Base-by-base conservation (phyloP, 2,888 invertebrate species). In the Ctena decussata region DNA sequence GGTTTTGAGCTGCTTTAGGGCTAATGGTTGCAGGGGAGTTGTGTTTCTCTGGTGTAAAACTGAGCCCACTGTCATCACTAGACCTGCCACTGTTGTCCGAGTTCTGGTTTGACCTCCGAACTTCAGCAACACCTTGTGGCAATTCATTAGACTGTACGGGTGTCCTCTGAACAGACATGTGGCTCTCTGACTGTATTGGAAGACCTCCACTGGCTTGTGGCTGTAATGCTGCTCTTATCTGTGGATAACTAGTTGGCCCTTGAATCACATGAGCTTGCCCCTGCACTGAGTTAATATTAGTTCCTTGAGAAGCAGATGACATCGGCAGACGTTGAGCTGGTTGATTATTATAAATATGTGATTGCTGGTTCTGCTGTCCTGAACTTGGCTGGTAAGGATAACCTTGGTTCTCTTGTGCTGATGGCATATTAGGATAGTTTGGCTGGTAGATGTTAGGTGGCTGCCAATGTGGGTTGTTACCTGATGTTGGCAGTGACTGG, bases 41-140 rank as follows among this genome's bases (percentile, higher is more conserved):
- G 65, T 88, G 82, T 77, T 90, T 89, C 57, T 94, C 94, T 44
- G 94, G 93, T 1, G 94, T 94, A 8, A 93, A 90, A 81, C 93
- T 94, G 8, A 94, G 85, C 0, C 94, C 94, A 90, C 94, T 94
- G 84, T 94, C 94, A 81, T 93, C 93, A 89, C 93, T 92, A 0
- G 93, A 93, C 49, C 91, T 86, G 32, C 91, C 89, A 83, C 91
- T 94, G 81, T 87, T 90, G 44, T 93, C 92, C 11, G 89, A 88
- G 37, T 78, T 86, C 39, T 75, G 84, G 60, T 89, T 85, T 44
- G 85, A 86, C 44, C 87, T 74, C 37, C 82, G 78, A 21, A 78
- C 77, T 27, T 82, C 83, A 5, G 39, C 72, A n/a, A 46, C 44
- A 35, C 65, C 65, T 35, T 65, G 32, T 39, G 46, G 27, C n/a